These are phyloP conservation scores for Parus major DNA, from an alignment of 2,113 vertebrate species.

Conservation along the genomic window DNA sequence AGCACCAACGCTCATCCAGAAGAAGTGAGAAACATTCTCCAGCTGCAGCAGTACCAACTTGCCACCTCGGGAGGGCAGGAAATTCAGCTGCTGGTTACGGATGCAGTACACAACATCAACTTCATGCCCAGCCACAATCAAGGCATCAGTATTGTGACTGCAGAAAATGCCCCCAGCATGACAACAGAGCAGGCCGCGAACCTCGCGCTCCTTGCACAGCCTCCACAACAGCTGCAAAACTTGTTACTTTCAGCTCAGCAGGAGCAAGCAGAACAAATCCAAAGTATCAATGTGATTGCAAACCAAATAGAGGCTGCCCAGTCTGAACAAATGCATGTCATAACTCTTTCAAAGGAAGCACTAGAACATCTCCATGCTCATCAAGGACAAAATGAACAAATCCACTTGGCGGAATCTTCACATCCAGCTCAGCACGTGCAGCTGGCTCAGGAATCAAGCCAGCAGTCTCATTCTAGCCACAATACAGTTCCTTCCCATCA, in stretches of 20 bases:
- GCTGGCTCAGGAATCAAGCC: slow-evolving; percentile 62
- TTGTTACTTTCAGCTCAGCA: slow-evolving; percentile 81
- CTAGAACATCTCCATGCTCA: slow-evolving; percentile 87
- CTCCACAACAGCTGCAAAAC: slow-evolving; percentile 80
- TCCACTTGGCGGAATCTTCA: slow-evolving; percentile 49
- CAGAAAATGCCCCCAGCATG: slow-evolving; percentile 69
- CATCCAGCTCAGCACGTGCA: slow-evolving; percentile 73
- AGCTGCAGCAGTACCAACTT: slow-evolving; percentile 89
- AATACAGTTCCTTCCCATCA: slow-evolving; percentile 58
- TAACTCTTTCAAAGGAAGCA: slow-evolving; percentile 90
- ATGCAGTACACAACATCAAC: slow-evolving; percentile 85
- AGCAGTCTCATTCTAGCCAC: slow-evolving; percentile 69
- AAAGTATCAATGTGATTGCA: slow-evolving; percentile 81
- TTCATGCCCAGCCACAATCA: slow-evolving; percentile 83
- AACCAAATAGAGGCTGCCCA: slow-evolving; percentile 75
- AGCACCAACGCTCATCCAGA: slow-evolving; percentile 22
- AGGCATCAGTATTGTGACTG: slow-evolving; percentile 85
- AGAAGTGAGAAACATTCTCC: slow-evolving; percentile 82
- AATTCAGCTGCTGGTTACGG: slow-evolving; percentile 89
- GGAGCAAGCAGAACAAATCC: slow-evolving; percentile 79
- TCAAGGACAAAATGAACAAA: slow-evolving; percentile 70
- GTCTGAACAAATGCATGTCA: slow-evolving; percentile 89
- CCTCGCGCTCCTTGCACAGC: slow-evolving; percentile 84
- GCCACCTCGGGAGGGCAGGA: slow-evolving; percentile 83
- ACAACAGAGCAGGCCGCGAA: slow-evolving; percentile 70